Base-by-base conservation (phyloP, 2,888 invertebrate species). In the Helobdella robusta region DNA sequence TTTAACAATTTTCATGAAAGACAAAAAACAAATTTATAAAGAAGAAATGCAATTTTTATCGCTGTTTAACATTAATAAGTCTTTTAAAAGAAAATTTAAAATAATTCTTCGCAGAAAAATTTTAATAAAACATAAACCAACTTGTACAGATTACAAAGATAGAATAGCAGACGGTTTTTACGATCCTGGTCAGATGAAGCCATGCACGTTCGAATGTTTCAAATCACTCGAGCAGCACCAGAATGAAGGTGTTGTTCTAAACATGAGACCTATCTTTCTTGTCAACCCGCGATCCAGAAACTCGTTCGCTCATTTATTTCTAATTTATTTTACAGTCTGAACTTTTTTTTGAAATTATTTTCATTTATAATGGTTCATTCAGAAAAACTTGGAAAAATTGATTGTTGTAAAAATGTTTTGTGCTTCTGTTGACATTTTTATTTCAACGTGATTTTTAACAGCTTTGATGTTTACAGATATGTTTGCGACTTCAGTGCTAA, bases 81-180 rank as follows among this genome's bases (percentile, higher is more conserved):
- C 11, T 15, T 40, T 11, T 40, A 15, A 15, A 40, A 15, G 44
- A 40, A 1, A 30, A 56, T 28, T 25, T 2, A 25, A 56, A 40
- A 40, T 40, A n/a, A 40, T 15, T 15, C 11, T 15, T n/a, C n/a
- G 44, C 11, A 15, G 44, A 15, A 15, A 15, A 40, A 15, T 11
- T 15, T 15, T 40, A 40, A 15, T 52, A 8, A n/a, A 58, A 58
- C 18, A 28, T 8, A 58, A 6, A 20, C 5, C 18, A 25, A 6
- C 36, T 59, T 59, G 34, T 30, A 15, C 25, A 62, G 62, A n/a
- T 1, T 44, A 62, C n/a, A 50, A 62, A 46, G 62, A 62, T 34
- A 23, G 20, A 28, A 50, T 62, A 8, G 32, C 18, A 32, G 50
- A 62, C 35, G 62, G 48, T 2, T 62, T 62, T 46, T 46, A 46